Evolutionary conservation across 2,888 invertebrate genomes (phyloP).

Genomic region (Lasioglossum villosulum): DNA sequence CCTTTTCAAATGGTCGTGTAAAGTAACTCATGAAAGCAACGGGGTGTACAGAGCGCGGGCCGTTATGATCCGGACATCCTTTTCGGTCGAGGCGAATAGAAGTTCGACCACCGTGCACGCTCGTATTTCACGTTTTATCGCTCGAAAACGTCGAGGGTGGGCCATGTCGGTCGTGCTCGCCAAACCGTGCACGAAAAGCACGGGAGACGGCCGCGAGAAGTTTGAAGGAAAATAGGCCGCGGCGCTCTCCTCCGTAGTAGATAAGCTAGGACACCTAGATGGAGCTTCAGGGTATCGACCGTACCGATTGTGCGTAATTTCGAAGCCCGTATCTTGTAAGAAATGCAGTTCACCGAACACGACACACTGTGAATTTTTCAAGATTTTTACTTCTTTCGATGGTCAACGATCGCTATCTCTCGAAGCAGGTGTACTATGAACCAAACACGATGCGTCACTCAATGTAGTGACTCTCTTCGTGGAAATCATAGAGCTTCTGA

Average conservation of each 20-base stretch:
- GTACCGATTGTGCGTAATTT: constrained; percentile 45
- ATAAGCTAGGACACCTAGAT: constrained; percentile 34
- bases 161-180: constrained; percentile 51
- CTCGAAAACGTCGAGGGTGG: constrained; percentile 77
- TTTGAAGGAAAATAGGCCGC: constrained; percentile 26
- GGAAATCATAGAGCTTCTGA: not conserved
- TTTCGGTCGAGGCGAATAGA: constrained; percentile 69
- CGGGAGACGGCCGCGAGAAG: constrained; percentile 27
- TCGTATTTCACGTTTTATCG: constrained; percentile 84
- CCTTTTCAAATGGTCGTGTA: constrained; percentile 57
- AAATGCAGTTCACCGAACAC: not conserved
- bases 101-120: constrained; percentile 65
- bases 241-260: constrained; percentile 17
- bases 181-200: constrained; percentile 57
- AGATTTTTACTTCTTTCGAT: no score
- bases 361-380: not conserved
- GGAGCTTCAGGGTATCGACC: constrained; percentile 22
- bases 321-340: not conserved
- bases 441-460: not conserved
- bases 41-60: constrained; percentile 69
- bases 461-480: not conserved
- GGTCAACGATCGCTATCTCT: not conserved
- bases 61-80: constrained; percentile 83
- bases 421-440: not conserved
- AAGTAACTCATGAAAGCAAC: constrained; percentile 73